A percentile compares a stretch with the other conserved stretches of the same genome.
Conservation (phyloP, 2,888 invertebrate genomes). For the Bugulina stolonifera region DNA sequence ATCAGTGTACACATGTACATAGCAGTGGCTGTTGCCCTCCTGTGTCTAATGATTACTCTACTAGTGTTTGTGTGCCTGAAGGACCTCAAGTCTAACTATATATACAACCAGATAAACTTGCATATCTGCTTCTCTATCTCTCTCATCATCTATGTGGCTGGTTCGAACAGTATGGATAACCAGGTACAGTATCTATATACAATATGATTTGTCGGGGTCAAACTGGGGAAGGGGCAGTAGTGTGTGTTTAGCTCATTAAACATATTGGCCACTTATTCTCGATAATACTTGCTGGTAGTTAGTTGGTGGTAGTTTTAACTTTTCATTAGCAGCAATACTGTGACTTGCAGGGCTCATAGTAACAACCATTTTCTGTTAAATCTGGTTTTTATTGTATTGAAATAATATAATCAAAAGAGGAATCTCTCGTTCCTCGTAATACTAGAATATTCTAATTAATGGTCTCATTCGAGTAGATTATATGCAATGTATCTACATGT, state of each 20-base stretch:
- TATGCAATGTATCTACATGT: too few species aligned
- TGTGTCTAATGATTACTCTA: slow-evolving; percentile 71
- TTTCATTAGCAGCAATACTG: too few species aligned
- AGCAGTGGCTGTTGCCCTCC: slow-evolving; percentile 76
- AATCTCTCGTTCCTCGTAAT: too few species aligned
- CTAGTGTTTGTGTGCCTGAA: slow-evolving; percentile 70
- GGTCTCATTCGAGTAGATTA: too few species aligned
- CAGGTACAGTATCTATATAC: slow-evolving; percentile 10
- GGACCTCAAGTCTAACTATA: slow-evolving; percentile 64
- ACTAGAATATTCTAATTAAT: too few species aligned
- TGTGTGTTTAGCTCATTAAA: not conserved
- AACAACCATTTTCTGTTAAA: too few species aligned
- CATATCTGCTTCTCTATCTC: slow-evolving; percentile 83
- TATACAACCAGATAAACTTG: slow-evolving; percentile 86
- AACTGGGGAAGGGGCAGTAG: too few species aligned
- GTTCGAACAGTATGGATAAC: slow-evolving; percentile 46
- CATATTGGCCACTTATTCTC: not conserved
- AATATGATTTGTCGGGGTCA: too few species aligned
- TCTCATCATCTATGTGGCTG: slow-evolving; percentile 77
- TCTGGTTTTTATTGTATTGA: too few species aligned
- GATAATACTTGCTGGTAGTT: not conserved
- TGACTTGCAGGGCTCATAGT: too few species aligned
- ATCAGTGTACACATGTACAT: slow-evolving; percentile 84
- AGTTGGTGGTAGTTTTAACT: too few species aligned
- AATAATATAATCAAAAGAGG: too few species aligned